Base-by-base conservation (phyloP, 2,113 vertebrate species). In the Brachypodius melanocephalos region DNA sequence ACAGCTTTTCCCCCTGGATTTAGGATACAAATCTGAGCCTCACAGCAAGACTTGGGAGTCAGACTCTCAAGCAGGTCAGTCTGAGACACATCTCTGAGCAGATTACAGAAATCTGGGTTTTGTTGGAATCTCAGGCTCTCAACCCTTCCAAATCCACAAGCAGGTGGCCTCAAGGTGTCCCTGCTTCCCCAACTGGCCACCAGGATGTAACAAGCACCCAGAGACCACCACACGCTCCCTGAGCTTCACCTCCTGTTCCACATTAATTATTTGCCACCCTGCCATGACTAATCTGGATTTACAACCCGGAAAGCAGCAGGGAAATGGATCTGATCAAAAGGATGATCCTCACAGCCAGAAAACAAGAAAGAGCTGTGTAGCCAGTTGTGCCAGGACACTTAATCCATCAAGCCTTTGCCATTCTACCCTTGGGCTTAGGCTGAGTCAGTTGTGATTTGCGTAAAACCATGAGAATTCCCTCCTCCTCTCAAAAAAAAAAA, bases 381-480 rank as follows among this genome's bases (percentile, higher is more conserved):
- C 94, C 91, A 88, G 91, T 96, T 97, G 93, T 96, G 93, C 89
- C 91, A 96, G 95, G 93, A 96, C 91, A 94, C 78, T 88, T 95
- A 95, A 95, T 95, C 93, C 96, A 85, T 66, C 31, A 29, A 93
- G 71, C 67, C 82, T 83, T 94, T 2, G 0, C 91, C 88, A 83
- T 94, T 89, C 92, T 85, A 73, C 91, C 94, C 94, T 91, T 94
- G 93, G 94, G 95, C 94, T 83, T 83, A 93, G 94, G 81, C 74
- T 92, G 95, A 96, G 93, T 89, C 93, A 65, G 81, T 71, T 85
- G 68, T n/a, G 67, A 95, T 96, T 96, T 96, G 96, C 85, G 80
- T 96, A 96, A 94, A 97, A 59, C 95, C 94, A 94, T 96, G 94
- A 96, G 95, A 97, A 96, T 97, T 90, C 91, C 91, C 85, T 94